These are phyloP conservation scores for Hyperoodon ampullatus DNA, from an alignment of 2,113 vertebrate species.

Conservation along the genomic window DNA sequence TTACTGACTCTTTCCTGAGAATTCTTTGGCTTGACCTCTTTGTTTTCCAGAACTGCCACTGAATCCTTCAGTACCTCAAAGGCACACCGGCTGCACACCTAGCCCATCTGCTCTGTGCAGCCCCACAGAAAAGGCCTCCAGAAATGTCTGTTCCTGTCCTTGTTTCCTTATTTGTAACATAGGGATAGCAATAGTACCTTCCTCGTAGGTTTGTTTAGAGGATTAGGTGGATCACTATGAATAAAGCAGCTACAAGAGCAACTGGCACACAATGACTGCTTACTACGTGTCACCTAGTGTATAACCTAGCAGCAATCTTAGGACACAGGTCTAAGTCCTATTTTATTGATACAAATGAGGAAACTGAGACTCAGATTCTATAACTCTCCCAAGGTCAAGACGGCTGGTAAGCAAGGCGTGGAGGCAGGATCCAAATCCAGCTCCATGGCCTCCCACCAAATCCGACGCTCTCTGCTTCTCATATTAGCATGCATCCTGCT, in stretches of 20 bases:
- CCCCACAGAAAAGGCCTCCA: not conserved
- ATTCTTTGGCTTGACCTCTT: not conserved
- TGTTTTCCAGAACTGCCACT: not conserved
- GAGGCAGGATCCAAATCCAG: not conserved
- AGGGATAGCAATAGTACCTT: not conserved
- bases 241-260: not conserved
- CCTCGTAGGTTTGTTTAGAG: not conserved
- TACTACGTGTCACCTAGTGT: not conserved
- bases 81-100: not conserved
- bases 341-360: not conserved
- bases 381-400: conserved; percentile 18
- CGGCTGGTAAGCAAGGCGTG: not conserved
- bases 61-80: not conserved
- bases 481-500: not conserved
- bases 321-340: not conserved
- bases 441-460: not conserved
- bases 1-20: not conserved
- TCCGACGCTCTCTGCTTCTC: not conserved
- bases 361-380: not conserved
- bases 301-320: not conserved
- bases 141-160: not conserved
- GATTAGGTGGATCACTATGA: not conserved
- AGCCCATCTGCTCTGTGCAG: not conserved
- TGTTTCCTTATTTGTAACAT: not conserved
- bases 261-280: not conserved